Conservation (phyloP, 2,113 vertebrate species). For the Synchiropus splendidus region DNA sequence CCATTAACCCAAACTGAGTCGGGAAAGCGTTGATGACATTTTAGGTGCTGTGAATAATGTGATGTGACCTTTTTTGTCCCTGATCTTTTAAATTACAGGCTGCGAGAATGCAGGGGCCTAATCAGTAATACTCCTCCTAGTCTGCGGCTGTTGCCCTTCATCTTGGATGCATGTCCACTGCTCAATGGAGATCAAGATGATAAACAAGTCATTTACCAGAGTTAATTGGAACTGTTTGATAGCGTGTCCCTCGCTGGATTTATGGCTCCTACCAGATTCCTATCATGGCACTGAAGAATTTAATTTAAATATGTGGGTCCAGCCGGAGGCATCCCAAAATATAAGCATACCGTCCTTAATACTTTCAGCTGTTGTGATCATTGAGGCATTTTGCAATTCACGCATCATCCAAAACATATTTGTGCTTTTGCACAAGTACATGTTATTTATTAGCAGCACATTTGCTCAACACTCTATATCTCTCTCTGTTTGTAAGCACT, state of each 20-base stretch:
- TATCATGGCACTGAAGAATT: constrained; percentile 2
- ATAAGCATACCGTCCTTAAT: neutral
- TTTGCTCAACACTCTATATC: too few relatives aligned
- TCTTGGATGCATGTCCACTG: constrained; percentile 2
- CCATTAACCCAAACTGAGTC: neutral
- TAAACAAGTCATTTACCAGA: constrained; percentile 17
- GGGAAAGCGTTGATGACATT: neutral
- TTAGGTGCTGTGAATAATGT: too few relatives aligned
- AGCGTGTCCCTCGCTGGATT: constrained; percentile 9
- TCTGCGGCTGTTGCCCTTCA: neutral
- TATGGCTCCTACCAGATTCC: constrained; percentile 9
- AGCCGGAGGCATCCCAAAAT: neutral
- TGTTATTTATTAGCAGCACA: too few relatives aligned
- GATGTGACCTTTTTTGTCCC: too few relatives aligned
- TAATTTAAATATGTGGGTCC: constrained; percentile 1
- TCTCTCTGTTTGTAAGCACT: too few relatives aligned
- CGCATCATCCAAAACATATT: too few relatives aligned
- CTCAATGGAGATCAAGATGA: constrained; percentile 3
- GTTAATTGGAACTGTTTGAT: constrained; percentile 13
- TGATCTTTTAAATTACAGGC: too few relatives aligned
- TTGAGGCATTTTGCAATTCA: too few relatives aligned
- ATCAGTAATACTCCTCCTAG: neutral
- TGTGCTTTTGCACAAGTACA: too few relatives aligned
- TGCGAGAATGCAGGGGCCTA: neutral
- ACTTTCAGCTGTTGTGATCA: neutral